Evolutionary conservation across 2,888 invertebrate species (phyloP).

Genomic region (Tigriopus californicus): DNA sequence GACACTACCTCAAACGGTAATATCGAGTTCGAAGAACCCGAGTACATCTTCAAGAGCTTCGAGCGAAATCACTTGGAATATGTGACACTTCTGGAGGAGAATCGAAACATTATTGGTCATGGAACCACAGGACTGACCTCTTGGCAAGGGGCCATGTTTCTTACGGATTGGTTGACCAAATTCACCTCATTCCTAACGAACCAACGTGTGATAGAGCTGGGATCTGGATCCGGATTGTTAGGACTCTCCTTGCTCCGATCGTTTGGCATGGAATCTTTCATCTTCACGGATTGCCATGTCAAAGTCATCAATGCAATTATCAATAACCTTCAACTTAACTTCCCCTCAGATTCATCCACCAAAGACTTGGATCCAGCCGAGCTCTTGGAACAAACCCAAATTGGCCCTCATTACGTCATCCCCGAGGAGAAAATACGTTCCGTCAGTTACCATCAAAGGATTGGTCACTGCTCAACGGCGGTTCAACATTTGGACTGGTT

Average conservation of each 20-base stretch:
- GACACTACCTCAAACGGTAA: neutral
- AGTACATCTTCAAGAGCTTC: constrained; percentile 2
- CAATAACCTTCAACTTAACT: neutral
- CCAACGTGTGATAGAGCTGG: neutral
- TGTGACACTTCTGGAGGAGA: constrained; percentile 10
- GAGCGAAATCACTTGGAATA: neutral
- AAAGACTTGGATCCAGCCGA: neutral
- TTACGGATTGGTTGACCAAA: constrained; percentile 10
- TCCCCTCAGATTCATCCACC: too few relatives aligned
- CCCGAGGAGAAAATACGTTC: neutral
- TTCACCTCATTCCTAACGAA: neutral
- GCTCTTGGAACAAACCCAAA: neutral
- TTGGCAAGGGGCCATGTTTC: constrained; percentile 11
- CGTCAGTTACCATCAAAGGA: neutral
- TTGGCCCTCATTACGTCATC: neutral
- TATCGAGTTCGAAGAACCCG: neutral
- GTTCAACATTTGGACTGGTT: constrained; percentile 2
- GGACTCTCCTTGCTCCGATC: neutral
- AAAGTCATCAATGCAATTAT: neutral
- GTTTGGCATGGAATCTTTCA: neutral
- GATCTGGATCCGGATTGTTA: neutral
- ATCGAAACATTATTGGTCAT: constrained; percentile 4
- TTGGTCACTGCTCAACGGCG: neutral
- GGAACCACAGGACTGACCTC: constrained; percentile 10
- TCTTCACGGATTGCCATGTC: neutral